phyloP scores from a whole-genome alignment of 2,888 invertebrate genomes.

The Chrysotoxum bicinctum region DNA sequence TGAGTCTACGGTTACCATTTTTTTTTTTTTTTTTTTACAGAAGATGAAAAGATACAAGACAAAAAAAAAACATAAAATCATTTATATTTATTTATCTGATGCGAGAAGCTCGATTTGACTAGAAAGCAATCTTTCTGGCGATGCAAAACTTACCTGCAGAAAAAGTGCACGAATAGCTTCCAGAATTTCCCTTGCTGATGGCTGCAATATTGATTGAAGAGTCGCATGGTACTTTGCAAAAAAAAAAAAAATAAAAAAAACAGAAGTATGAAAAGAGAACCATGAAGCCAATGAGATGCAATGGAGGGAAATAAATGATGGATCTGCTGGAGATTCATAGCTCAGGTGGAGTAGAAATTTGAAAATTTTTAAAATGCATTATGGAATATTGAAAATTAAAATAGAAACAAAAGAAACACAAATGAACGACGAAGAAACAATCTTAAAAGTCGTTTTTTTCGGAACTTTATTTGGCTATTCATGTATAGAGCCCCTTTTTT shows the following conservation, averaged over 20 bases:
- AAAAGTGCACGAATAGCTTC: conserved; percentile 76
- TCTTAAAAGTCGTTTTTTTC: not conserved
- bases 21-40: conserved; percentile 16
- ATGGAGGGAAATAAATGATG: conserved; percentile 43
- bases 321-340: not conserved
- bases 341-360: not conserved
- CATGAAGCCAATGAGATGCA: conserved; percentile 28
- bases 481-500: not conserved
- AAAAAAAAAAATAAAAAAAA: not conserved
- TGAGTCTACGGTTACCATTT: conserved; percentile 84
- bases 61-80: conserved; percentile 1
- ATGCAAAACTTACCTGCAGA: conserved; percentile 74
- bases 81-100: conserved; percentile 51
- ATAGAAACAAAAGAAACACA: not conserved
- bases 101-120: conserved; percentile 20
- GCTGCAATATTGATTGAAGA: conserved; percentile 75
- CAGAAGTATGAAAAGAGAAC: not conserved
- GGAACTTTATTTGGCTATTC: not conserved
- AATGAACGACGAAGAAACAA: not conserved
- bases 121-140: not conserved
- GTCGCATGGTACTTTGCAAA: conserved; percentile 67
- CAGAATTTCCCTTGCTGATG: conserved; percentile 76
- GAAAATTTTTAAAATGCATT: not conserved
- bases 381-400: not conserved
- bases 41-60: not conserved